These are phyloP conservation scores for Spodoptera litura DNA, from an alignment of 1,140 invertebrate species.

Conservation along the genomic window DNA sequence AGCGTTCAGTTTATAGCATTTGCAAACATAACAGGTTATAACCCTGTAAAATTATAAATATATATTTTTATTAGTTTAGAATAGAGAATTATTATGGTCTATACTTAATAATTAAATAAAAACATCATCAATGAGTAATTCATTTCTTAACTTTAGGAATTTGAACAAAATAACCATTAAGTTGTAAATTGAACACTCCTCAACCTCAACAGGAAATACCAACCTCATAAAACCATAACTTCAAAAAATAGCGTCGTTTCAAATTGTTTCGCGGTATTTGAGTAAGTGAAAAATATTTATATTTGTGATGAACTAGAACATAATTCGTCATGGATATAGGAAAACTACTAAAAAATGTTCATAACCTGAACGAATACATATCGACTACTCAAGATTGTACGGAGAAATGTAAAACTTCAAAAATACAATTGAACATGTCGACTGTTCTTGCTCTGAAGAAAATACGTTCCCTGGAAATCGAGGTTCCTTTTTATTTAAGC, in stretches of 20 bases:
- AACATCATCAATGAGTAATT: too few relatives aligned
- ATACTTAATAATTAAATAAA: too few relatives aligned
- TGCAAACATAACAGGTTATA: too few relatives aligned
- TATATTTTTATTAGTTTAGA: too few relatives aligned
- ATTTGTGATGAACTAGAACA: constrained; percentile 29
- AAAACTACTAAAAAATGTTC: constrained; percentile 61
- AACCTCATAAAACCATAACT: constrained; percentile 4
- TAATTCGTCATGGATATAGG: constrained; percentile 62
- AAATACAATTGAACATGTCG: constrained; percentile 72
- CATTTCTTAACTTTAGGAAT: too few relatives aligned
- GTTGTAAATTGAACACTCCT: too few relatives aligned
- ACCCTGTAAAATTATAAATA: too few relatives aligned
- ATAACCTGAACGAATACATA: constrained; percentile 67
- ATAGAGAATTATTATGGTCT: too few relatives aligned
- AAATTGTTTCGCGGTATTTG: constrained; percentile 56
- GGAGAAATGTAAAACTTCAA: constrained; percentile 54
- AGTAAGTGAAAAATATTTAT: constrained; percentile 30
- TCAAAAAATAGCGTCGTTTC: constrained; percentile 45
- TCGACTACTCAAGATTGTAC: constrained; percentile 56
- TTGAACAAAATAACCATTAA: too few relatives aligned
- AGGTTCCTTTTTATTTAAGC: constrained; percentile 58
- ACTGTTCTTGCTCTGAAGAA: constrained; percentile 71
- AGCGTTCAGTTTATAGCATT: too few relatives aligned
- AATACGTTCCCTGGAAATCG: constrained; percentile 70
- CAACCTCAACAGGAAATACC: constrained; percentile 17